Base-by-base conservation (phyloP, 2,888 invertebrate genomes). In the Cataglyphis altisquamis region DNA sequence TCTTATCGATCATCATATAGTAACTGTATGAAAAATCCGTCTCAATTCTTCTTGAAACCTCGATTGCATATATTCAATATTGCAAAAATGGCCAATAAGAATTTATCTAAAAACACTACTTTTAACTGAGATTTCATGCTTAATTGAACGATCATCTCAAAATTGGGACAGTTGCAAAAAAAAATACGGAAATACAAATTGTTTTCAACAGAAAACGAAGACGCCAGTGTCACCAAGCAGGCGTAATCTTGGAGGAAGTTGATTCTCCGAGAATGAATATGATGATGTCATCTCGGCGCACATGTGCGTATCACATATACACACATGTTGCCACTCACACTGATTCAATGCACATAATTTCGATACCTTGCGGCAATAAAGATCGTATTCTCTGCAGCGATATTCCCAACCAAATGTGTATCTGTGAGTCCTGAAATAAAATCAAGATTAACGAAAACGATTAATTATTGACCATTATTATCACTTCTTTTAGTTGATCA, bases 281-380 rank as follows among this genome's bases (percentile, higher is more conserved):
- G 64, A 45, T 88, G 84, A 88, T 86, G 80, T 86, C 86, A 86
- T 82, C 39, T 36, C 29, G 66, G 21, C 25, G 57, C 57, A 80
- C 74, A 32, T 25, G 18, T 18, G 36, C 10, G 29, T 15, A 10
- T n/a, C 0, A 45, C 18, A 1, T 57, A 3, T 45, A 41, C n/a
- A 15, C 3, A 41, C 25, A 18, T 36, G 32, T 60, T 60, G 2
- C 18, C 41, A 64, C 1, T 15, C 52, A 39, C 6, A 66, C 66
- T 29, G n/a, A 29, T 29, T 29, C 66, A 5, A 21, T 29, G 9
- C 3, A 36, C 18, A 10, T 63, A 48, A 74, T 74, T 74, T 74
- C 48, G 36, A 36, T 63, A 41, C 1, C 45, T 5, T 3, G 32
- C 48, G 48, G 18, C 48, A 63, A 74, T 48, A 74, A 75, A 48